Evolutionary conservation across 2,113 vertebrate species (phyloP).

Genomic region (Heptranchias perlo): DNA sequence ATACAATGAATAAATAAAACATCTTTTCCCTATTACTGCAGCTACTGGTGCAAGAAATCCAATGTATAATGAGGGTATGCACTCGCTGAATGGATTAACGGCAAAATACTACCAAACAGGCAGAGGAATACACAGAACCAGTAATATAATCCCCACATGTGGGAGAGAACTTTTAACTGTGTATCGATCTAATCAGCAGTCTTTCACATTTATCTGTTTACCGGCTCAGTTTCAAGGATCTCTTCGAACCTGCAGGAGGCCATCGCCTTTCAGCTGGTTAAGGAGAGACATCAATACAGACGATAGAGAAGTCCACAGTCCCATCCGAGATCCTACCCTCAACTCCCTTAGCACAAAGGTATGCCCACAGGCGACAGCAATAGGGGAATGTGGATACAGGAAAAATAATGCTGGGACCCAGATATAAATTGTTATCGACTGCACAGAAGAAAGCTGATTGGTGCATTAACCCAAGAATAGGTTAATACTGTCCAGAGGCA

Average conservation of each 20-base stretch:
- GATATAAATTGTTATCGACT: background rate
- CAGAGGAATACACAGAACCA: background rate
- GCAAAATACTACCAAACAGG: slow-evolving; percentile 9
- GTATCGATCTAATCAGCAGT: background rate
- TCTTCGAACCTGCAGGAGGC: background rate
- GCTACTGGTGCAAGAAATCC: slow-evolving; percentile 23
- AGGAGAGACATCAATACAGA: background rate
- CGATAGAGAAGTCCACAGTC: background rate
- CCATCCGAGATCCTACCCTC: background rate
- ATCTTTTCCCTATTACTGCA: slow-evolving; percentile 35
- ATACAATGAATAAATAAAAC: slow-evolving; percentile 35
- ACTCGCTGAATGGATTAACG: slow-evolving; percentile 31
- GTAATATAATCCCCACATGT: background rate
- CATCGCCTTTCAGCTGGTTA: background rate
- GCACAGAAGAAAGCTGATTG: background rate
- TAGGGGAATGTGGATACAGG: background rate
- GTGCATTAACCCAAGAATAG: background rate
- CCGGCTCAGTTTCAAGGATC: background rate
- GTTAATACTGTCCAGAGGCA: background rate
- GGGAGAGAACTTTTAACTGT: background rate
- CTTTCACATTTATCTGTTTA: background rate
- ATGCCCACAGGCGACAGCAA: background rate
- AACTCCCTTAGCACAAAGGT: too few species aligned
- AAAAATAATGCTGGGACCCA: background rate
- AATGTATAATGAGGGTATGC: slow-evolving; percentile 29